Evolutionary conservation across 2,113 vertebrate species (phyloP).

Genomic region (Cyrtonyx montezumae): DNA sequence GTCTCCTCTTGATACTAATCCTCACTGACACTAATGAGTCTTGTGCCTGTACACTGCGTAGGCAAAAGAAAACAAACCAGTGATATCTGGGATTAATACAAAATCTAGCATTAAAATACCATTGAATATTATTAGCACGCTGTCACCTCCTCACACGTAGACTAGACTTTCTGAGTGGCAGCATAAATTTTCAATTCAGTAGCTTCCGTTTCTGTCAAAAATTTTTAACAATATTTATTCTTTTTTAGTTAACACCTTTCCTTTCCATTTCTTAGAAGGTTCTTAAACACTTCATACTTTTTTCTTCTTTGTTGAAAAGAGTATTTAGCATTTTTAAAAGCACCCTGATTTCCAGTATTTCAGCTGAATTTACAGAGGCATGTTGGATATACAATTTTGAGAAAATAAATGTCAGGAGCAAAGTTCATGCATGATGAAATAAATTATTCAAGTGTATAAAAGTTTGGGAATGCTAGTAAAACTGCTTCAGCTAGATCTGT

Average conservation of each 20-base stretch:
- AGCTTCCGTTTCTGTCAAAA: not conserved
- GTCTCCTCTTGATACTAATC: conserved; percentile 35
- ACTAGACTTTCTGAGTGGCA: not conserved
- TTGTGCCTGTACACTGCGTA: not conserved
- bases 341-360: not conserved
- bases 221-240: not conserved
- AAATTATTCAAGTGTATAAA: not conserved
- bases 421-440: not conserved
- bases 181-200: conserved; percentile 4
- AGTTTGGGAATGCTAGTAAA: not conserved
- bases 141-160: not conserved
- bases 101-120: conserved; percentile 35
- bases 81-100: not conserved
- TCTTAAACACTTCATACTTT: not conserved
- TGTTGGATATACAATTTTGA: not conserved
- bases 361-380: not conserved
- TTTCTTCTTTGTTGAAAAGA: not conserved
- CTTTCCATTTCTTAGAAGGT: not conserved
- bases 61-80: conserved; percentile 25
- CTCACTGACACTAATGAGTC: conserved; percentile 18
- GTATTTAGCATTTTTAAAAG: not conserved
- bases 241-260: not conserved
- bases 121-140: not conserved
- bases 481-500: not conserved
- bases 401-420: not conserved